Evolutionary conservation across 2,797 vertebrate species (phyloP), one percentile per base, ranked within the genome.

Genomic region (Emys orbicularis): DNA sequence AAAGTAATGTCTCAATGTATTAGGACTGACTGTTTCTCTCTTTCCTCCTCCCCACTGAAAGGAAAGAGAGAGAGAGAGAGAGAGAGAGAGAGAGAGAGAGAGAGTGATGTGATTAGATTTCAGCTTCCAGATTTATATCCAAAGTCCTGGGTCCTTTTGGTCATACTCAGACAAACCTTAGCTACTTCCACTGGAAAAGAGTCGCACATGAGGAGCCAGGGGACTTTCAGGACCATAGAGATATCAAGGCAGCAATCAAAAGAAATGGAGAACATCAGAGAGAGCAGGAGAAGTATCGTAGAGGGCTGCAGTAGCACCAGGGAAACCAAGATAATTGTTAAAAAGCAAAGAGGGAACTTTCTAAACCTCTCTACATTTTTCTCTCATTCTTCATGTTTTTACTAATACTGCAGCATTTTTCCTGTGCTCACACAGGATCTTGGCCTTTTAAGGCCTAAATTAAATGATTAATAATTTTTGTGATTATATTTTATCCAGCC

Each of bases 61-160:
- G 83, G 88, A 90, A 94, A 95, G 57, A 11, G 90, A 94, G 89
- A 85, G 65, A 72, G 65, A 25, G 59, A 88, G 84, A 88, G 44
- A 44, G 88, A 90, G 95, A 90, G 95, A 95, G 57, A 11, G 90
- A 94, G 90, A 85, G 65, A 72, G 65, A 25, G 59, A 88, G 81
- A 88, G 29, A 97, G 93, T 11, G 53, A 76, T 87, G 68, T 81
- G 68, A 94, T 96, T 95, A 79, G 53, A 54, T 54, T 54, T 54
- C 54, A 54, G 54, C 54, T 54, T 54, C 21, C 2, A 54, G 9
- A 25, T 25, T 54, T 86, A 25, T 86, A 86, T 31, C 59, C 41
- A 18, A 50, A 88, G 44, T 68, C 77, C 82, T 82, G 88, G 81
- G 84, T 93, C 47, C 87, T 79, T 93, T 88, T 49, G 37, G 87